These are phyloP conservation scores for Xestia c-nigrum DNA, from an alignment of 2,888 invertebrate genomes.

Conservation along the genomic window DNA sequence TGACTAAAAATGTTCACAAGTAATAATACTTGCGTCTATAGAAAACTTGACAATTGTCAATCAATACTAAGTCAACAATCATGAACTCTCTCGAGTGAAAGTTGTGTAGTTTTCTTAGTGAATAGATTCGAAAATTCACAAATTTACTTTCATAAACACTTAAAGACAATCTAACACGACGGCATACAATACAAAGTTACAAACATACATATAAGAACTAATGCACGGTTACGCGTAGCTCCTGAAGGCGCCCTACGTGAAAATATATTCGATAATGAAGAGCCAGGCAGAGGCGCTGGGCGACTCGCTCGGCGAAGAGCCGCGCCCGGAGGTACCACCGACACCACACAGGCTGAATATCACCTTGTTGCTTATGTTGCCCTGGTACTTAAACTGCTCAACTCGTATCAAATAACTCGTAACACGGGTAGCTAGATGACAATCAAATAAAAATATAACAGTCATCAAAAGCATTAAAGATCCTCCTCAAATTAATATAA, in stretches of 20 bases:
- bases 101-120: not conserved
- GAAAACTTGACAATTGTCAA: not conserved
- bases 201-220: slow-evolving; percentile 55
- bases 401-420: not conserved
- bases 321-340: slow-evolving; percentile 85
- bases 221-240: slow-evolving; percentile 90
- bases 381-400: not conserved
- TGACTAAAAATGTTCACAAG: not conserved
- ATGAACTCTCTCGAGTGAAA: not conserved
- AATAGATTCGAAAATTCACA: not conserved
- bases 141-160: slow-evolving; percentile 41
- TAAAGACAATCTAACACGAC: slow-evolving; percentile 57
- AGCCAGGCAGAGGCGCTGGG: slow-evolving; percentile 94
- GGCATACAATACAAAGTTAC: slow-evolving; percentile 61
- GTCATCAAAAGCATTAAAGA: slow-evolving; percentile 7
- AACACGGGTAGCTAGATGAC: not conserved
- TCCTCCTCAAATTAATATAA: slow-evolving; percentile 11
- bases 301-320: slow-evolving; percentile 89
- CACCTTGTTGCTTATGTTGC: slow-evolving; percentile 49
- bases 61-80: not conserved
- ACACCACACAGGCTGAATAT: slow-evolving; percentile 65
- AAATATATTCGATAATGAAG: slow-evolving; percentile 99
- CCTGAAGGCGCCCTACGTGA: slow-evolving; percentile 99
- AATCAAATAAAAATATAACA: slow-evolving; percentile 9
- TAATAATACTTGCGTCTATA: not conserved